Evolutionary conservation across 1,140 invertebrate species (phyloP).

Genomic region (Panagrolaimus sp.): DNA sequence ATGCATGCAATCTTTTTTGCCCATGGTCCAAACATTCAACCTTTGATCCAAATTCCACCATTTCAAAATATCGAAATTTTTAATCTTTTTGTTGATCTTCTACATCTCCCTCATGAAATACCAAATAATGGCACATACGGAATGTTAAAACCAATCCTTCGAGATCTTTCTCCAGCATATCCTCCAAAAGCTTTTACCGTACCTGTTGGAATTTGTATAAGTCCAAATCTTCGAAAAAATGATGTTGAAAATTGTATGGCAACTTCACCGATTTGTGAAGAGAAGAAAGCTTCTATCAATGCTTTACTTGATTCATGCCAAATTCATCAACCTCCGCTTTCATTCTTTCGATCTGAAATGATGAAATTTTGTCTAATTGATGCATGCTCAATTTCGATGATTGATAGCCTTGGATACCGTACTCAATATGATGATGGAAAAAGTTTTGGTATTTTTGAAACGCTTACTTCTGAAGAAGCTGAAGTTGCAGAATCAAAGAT

Average conservation of each 20-base stretch:
- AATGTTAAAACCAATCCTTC: constrained; percentile 2
- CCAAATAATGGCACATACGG: constrained; percentile 35
- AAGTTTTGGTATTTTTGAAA: not conserved
- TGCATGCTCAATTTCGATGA: constrained; percentile 19
- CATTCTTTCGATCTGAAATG: constrained; percentile 31
- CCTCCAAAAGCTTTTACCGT: not conserved
- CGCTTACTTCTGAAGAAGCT: not conserved
- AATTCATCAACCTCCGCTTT: constrained; percentile 15
- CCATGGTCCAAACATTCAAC: constrained; percentile 42
- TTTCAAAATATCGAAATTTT: constrained; percentile 53
- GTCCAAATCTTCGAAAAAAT: too few relatives aligned
- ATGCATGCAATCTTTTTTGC: constrained; percentile 54
- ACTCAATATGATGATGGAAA: not conserved
- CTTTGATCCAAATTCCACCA: constrained; percentile 30
- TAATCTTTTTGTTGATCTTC: constrained; percentile 45
- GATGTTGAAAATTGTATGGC: not conserved
- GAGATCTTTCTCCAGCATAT: not conserved
- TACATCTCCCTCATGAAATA: constrained; percentile 30
- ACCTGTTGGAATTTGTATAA: too few relatives aligned
- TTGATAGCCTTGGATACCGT: not conserved
- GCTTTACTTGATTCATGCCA: constrained; percentile 21
- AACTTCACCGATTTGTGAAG: not conserved
- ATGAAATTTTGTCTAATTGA: constrained; percentile 29
- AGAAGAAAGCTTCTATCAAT: constrained; percentile 1
- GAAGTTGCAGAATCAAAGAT: not conserved